These are phyloP conservation scores for Watersipora subatra DNA, from an alignment of 1,140 invertebrate genomes.

Conservation along the genomic window DNA sequence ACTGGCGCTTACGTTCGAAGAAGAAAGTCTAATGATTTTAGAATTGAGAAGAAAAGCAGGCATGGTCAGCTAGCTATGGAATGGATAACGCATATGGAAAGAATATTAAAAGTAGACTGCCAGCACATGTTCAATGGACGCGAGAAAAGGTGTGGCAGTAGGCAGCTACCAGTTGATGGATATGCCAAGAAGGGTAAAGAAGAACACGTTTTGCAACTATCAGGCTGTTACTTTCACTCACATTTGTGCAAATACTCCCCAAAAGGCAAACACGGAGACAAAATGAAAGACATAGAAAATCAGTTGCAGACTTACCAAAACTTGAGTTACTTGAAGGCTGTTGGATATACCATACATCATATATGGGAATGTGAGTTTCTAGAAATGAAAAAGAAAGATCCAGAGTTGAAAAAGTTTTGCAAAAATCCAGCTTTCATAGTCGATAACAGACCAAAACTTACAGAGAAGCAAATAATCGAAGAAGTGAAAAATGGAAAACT, in stretches of 20 bases:
- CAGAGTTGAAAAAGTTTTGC: not conserved
- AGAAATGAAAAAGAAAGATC: not conserved
- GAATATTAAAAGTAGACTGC: not conserved
- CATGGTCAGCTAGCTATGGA: no score
- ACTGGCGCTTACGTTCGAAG: constrained; percentile 10
- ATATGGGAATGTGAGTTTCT: not conserved
- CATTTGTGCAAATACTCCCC: constrained; percentile 3
- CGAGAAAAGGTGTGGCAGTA: not conserved
- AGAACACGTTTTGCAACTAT: constrained; percentile 4
- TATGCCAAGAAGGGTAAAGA: not conserved
- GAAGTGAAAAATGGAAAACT: constrained; percentile 5
- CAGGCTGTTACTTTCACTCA: constrained; percentile 14
- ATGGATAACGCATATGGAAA: not conserved
- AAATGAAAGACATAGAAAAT: not conserved
- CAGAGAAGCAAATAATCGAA: constrained; percentile 10
- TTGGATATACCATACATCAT: not conserved
- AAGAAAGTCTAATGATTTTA: not conserved
- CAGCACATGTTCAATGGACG: not conserved
- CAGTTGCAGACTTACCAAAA: not conserved
- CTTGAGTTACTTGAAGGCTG: not conserved
- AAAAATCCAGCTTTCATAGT: not conserved
- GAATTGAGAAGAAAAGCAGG: not conserved
- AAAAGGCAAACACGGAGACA: not conserved
- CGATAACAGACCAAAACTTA: constrained; percentile 6
- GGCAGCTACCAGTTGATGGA: constrained; percentile 8